These are phyloP conservation scores for Frankliniella fusca DNA, from an alignment of 2,888 invertebrate genomes.

Conservation along the genomic window DNA sequence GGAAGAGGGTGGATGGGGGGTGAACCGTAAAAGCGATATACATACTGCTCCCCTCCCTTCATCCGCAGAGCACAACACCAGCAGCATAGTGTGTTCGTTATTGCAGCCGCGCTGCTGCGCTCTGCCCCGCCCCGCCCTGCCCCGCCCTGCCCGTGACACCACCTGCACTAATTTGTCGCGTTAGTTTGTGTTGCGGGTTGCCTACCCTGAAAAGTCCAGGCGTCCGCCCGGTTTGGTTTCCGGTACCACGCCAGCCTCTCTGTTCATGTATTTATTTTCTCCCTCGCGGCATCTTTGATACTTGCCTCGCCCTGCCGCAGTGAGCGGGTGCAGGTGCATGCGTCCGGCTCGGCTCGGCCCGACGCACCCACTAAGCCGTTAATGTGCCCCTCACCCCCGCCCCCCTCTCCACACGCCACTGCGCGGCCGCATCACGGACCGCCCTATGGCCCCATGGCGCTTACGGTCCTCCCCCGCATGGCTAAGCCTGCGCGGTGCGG, in stretches of 20 bases:
- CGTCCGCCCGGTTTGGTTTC: too few relatives aligned
- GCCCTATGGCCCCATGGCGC: neutral
- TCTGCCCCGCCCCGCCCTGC: neutral
- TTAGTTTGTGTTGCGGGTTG: slow-evolving; percentile 30
- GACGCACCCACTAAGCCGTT: neutral
- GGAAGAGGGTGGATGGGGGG: too few relatives aligned
- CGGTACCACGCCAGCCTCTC: too few relatives aligned
- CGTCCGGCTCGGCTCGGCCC: too few relatives aligned
- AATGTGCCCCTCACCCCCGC: neutral
- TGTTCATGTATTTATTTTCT: too few relatives aligned
- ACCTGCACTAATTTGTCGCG: slow-evolving; percentile 32
- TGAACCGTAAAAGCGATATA: neutral
- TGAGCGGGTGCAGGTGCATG: too few relatives aligned
- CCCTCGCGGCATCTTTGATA: too few relatives aligned
- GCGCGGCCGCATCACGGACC: neutral
- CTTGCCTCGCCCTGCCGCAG: too few relatives aligned
- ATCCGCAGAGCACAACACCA: neutral
- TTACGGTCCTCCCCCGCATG: too few relatives aligned
- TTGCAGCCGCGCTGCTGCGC: neutral
- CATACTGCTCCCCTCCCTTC: neutral
- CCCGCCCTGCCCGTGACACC: slow-evolving; percentile 37
- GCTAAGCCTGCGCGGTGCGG: too few relatives aligned
- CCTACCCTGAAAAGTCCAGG: neutral
- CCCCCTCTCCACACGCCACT: neutral
- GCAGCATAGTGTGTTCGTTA: neutral